These are phyloP conservation scores for Caretta caretta DNA, from an alignment of 2,113 vertebrate species.

Conservation along the genomic window DNA sequence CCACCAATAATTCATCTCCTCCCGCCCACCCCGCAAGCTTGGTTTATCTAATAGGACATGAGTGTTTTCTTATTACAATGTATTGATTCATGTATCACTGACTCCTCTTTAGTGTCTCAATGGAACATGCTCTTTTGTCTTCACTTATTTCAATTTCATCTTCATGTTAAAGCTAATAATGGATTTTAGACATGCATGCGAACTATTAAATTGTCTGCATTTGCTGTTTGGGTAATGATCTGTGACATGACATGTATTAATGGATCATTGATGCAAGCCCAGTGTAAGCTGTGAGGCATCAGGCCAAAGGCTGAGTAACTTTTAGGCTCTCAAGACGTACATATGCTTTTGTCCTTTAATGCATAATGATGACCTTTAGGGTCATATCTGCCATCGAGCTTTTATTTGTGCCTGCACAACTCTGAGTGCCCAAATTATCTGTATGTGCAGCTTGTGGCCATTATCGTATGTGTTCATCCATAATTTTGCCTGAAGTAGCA, in stretches of 20 bases:
- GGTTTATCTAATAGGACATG: background rate
- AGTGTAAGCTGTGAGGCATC: background rate
- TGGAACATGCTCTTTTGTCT: background rate
- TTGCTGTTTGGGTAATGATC: background rate
- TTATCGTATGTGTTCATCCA: background rate
- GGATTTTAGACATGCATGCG: background rate
- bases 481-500: background rate
- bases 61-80: background rate
- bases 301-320: background rate
- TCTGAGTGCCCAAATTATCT: background rate
- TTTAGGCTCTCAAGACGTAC: background rate
- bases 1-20: background rate
- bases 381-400: background rate
- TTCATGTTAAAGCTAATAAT: background rate
- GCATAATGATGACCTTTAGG: background rate
- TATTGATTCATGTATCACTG: background rate
- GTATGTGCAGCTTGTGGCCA: background rate
- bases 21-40: background rate
- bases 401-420: background rate
- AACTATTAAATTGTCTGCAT: background rate
- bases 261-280: background rate
- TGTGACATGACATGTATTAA: background rate
- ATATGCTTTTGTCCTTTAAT: background rate
- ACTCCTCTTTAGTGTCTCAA: background rate
- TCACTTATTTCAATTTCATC: background rate